These are phyloP conservation scores for Colossoma macropomum DNA, from an alignment of 2,113 vertebrate species.

Conservation along the genomic window DNA sequence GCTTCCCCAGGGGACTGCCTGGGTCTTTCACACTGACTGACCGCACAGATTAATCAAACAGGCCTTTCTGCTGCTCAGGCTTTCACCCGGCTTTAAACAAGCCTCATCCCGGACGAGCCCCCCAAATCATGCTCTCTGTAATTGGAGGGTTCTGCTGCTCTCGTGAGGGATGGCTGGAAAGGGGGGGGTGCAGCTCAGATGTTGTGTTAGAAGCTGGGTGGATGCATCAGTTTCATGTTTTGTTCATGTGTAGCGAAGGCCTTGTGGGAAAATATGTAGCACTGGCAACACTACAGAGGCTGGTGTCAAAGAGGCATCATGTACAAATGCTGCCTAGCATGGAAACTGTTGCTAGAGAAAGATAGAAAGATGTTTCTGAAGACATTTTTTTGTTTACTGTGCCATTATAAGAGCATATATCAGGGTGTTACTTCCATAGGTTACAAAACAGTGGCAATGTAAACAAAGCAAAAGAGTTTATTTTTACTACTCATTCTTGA, in stretches of 20 bases:
- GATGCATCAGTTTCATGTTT: slow-evolving; percentile 47
- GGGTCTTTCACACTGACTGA: slow-evolving; percentile 68
- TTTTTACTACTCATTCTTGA: too few species aligned
- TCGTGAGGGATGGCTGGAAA: slow-evolving; percentile 63
- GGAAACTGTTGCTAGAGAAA: background rate
- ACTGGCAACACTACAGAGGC: background rate
- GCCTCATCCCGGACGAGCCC: slow-evolving; percentile 55
- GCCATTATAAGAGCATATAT: background rate
- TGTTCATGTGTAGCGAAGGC: slow-evolving; percentile 2
- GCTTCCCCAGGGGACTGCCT: slow-evolving; percentile 64
- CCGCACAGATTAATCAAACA: slow-evolving; percentile 76
- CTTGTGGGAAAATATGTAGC: background rate
- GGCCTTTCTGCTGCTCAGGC: slow-evolving; percentile 59
- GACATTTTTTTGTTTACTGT: background rate
- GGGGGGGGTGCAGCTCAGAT: slow-evolving; percentile 58
- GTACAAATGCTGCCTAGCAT: background rate
- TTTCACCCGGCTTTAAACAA: slow-evolving; percentile 58
- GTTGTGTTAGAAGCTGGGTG: slow-evolving; percentile 55
- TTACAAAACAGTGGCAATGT: background rate
- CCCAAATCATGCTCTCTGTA: slow-evolving; percentile 54
- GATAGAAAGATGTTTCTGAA: background rate
- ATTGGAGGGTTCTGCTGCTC: slow-evolving; percentile 60
- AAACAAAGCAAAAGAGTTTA: too few species aligned
- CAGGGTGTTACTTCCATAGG: background rate
- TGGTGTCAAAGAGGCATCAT: background rate